A percentile compares a stretch with the other conserved stretches of the same genome.
phyloP scores from a whole-genome alignment of 2,113 vertebrate genomes.

The Clinocottus analis region DNA sequence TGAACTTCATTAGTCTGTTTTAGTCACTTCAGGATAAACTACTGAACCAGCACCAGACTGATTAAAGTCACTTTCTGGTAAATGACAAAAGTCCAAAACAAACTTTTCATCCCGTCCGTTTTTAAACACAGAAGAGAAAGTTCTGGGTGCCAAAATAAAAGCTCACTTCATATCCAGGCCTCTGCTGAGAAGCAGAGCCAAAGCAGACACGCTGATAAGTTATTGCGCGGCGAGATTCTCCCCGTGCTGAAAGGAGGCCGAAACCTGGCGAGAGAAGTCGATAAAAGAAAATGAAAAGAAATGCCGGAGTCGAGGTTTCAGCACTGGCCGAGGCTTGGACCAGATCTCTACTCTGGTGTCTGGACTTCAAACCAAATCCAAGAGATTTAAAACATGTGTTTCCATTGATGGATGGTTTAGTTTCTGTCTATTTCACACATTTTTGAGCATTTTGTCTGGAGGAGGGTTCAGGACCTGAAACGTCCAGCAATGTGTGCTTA shows the following conservation, averaged over 20 bases:
- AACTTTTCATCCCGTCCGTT: conserved; percentile 6
- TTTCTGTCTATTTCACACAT: conserved; percentile 2
- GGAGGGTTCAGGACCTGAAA: not conserved
- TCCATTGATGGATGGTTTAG: not conserved
- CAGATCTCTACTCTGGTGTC: conserved; percentile 1
- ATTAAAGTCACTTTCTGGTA: not conserved
- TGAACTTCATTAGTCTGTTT: not conserved
- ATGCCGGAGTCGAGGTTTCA: conserved; percentile 17
- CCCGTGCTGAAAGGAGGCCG: conserved; percentile 13
- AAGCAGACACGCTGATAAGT: conserved; percentile 84
- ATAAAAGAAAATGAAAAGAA: not conserved
- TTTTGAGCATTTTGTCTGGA: not conserved
- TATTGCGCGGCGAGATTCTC: conserved; percentile 7
- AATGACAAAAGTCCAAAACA: conserved; percentile 37
- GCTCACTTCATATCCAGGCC: conserved; percentile 38
- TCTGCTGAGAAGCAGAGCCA: conserved; percentile 61
- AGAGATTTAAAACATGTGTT: conserved; percentile 3
- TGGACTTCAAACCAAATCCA: conserved; percentile 1
- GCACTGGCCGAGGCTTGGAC: not conserved
- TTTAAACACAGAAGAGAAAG: conserved; percentile 11
- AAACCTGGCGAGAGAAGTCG: conserved; percentile 3
- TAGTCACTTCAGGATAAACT: not conserved
- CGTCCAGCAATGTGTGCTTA: not conserved
- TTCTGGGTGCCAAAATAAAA: conserved; percentile 2
- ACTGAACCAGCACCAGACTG: not conserved